Base-by-base conservation (phyloP, 2,888 invertebrate species). In the Lydus trimaculatus region DNA sequence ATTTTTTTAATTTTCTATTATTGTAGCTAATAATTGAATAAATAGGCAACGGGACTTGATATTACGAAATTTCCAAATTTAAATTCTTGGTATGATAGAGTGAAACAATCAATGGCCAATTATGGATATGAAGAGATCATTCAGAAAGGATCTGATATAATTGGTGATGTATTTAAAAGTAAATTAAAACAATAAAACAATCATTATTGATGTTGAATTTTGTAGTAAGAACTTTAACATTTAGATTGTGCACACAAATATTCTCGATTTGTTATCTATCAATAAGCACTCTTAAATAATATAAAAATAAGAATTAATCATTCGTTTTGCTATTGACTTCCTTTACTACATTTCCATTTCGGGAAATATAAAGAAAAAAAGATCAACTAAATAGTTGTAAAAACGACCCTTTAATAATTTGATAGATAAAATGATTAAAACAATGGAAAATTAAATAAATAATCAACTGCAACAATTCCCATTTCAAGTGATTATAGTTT, bases 51-150 rank as follows among this genome's bases (percentile, higher is more conserved):
- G 61, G 85, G 72, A 6, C 88, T 87, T 73, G 89, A 91, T 79
- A 85, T 89, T 70, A 86, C 86, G 25, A 84, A 87, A 60, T 88
- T 89, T 76, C 87, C 88, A 48, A 89, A 91, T 71, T 82, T 91
- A 4, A 81, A 83, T 3, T 87, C 87, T 20, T 94, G 93, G 93
- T 90, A 90, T 72, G 88, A 90, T 63, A 87, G 89, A 71, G 90
- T 90, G 73, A 92, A 91, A 83, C 88, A 88, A 20, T 87, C 87
- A 20, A 83, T 93, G 80, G 88, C 89, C 58, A 89, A 89, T 1
- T 90, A 87, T 73, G 93, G 91, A 0, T 94, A 92, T 79, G 88
- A 90, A 61, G 92, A 91, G 73, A 87, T 91, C 31, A 90, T 91
- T 75, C 87, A 86, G 73, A 85, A 84, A 13, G 91, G 90, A 9